A percentile compares a stretch with the other conserved stretches of the same genome.
These are phyloP conservation scores for Medauroidea extradentata DNA, from an alignment of 1,140 invertebrate species.

Conservation along the genomic window DNA sequence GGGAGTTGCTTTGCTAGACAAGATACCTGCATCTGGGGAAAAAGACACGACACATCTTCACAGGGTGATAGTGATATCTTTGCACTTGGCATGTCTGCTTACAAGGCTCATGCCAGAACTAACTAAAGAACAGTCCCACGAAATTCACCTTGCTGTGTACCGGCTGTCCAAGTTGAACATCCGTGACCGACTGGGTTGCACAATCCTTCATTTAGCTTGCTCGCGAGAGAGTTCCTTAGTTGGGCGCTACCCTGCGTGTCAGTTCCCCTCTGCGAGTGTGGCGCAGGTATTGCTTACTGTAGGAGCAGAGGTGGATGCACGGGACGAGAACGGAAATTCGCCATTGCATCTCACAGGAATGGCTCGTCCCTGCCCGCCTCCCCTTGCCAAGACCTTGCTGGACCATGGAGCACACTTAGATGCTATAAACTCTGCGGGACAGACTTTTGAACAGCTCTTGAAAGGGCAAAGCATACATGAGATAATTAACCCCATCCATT, in stretches of 20 bases:
- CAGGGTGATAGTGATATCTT: slow-evolving; percentile 77
- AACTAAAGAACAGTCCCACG: slow-evolving; percentile 32
- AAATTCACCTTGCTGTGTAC: slow-evolving; percentile 44
- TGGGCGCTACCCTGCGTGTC: slow-evolving; percentile 66
- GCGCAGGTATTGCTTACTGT: slow-evolving; percentile 73
- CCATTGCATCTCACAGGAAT: slow-evolving; percentile 72
- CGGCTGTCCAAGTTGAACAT: slow-evolving; percentile 74
- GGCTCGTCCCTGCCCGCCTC: slow-evolving; percentile 52
- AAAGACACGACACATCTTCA: slow-evolving; percentile 73
- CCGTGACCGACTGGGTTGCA: slow-evolving; percentile 60
- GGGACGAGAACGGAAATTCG: slow-evolving; percentile 54
- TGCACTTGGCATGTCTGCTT: slow-evolving; percentile 74
- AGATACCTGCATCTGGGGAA: slow-evolving; percentile 52
- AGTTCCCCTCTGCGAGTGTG: slow-evolving; percentile 69
- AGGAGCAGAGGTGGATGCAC: slow-evolving; percentile 71
- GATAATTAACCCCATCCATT: slow-evolving; percentile 72
- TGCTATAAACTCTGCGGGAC: slow-evolving; percentile 71
- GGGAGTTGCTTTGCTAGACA: slow-evolving; percentile 46
- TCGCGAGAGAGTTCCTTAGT: slow-evolving; percentile 52
- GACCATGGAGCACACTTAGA: slow-evolving; percentile 81
- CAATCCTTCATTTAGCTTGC: slow-evolving; percentile 81
- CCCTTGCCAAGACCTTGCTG: slow-evolving; percentile 65
- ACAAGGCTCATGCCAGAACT: slow-evolving; percentile 48
- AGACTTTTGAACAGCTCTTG: slow-evolving; percentile 69
- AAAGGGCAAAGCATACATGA: slow-evolving; percentile 55